phyloP scores from a whole-genome alignment of 2,797 vertebrate species.

The Myotis daubentonii region DNA sequence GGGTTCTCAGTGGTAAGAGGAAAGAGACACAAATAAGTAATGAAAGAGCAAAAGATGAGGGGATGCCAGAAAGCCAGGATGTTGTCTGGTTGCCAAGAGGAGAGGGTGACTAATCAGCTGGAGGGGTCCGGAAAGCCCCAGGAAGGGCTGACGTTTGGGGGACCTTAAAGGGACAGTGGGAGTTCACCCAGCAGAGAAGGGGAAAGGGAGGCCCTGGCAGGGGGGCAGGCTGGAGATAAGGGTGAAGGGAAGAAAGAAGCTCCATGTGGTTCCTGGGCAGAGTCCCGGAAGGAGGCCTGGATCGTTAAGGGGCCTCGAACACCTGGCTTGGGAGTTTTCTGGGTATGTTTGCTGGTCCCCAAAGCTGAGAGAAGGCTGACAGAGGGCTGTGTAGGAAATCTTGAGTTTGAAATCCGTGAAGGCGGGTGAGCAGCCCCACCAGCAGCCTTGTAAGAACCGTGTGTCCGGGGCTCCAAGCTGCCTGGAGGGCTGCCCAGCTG shows the following conservation, averaged over 20 bases:
- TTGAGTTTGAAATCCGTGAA: not conserved
- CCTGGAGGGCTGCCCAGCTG: not conserved
- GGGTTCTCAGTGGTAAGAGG: not conserved
- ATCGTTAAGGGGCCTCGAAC: not conserved
- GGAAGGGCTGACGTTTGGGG: not conserved
- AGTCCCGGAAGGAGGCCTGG: not conserved
- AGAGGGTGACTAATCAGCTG: not conserved
- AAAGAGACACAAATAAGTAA: not conserved
- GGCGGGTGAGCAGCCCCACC: not conserved
- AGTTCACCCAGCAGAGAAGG: not conserved
- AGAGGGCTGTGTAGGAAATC: not conserved
- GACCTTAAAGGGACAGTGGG: not conserved
- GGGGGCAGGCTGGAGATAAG: not conserved
- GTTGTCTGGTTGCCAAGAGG: not conserved
- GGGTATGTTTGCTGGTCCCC: not conserved
- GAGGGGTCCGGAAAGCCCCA: not conserved
- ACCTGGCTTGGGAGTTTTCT: not conserved
- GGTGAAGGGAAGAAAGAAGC: not conserved
- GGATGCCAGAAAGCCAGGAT: not conserved
- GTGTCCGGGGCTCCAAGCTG: not conserved
- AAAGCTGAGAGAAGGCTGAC: not conserved
- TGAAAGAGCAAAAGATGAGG: not conserved
- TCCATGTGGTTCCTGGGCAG: rapidly evolving
- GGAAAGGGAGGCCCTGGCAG: not conserved
- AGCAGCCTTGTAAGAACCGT: no score